Evolutionary conservation across 2,113 vertebrate species (phyloP).

Genomic region (Oreochromis tanganicae): DNA sequence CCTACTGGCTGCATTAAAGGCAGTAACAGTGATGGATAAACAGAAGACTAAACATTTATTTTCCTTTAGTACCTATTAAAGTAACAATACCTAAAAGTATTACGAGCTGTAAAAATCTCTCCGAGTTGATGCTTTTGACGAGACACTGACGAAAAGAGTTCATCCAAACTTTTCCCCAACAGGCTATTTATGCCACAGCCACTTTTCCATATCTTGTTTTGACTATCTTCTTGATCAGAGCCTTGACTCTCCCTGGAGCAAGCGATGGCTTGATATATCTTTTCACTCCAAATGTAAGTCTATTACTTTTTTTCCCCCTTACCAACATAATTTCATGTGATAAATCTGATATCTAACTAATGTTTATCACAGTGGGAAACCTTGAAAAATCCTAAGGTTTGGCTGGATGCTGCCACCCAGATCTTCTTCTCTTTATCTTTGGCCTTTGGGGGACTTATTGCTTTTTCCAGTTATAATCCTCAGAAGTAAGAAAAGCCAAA

Average conservation of each 20-base stretch:
- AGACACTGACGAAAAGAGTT: neutral
- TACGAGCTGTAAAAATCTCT: neutral
- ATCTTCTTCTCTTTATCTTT: slow-evolving; percentile 83
- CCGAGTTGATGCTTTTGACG: neutral
- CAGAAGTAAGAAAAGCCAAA: slow-evolving; percentile 62
- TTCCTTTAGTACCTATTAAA: neutral
- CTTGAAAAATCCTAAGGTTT: slow-evolving; percentile 77
- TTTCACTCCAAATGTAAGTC: slow-evolving; percentile 82
- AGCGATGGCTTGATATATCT: slow-evolving; percentile 74
- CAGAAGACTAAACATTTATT: neutral
- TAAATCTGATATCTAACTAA: neutral
- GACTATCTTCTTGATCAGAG: slow-evolving; percentile 80
- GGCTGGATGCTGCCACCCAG: slow-evolving; percentile 87
- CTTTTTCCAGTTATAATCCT: slow-evolving; percentile 85
- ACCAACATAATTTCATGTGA: neutral
- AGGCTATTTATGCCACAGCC: slow-evolving; percentile 84
- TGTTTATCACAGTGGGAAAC: slow-evolving; percentile 69
- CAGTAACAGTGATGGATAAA: neutral
- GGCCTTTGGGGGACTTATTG: slow-evolving; percentile 83
- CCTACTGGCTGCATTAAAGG: neutral
- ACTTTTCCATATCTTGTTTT: slow-evolving; percentile 82
- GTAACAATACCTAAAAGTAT: neutral
- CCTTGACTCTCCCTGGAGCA: slow-evolving; percentile 80
- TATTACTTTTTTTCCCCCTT: neutral
- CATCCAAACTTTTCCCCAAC: neutral